These are phyloP conservation scores for Pseudomyrmex gracilis DNA, from an alignment of 1,140 invertebrate species.

Conservation along the genomic window DNA sequence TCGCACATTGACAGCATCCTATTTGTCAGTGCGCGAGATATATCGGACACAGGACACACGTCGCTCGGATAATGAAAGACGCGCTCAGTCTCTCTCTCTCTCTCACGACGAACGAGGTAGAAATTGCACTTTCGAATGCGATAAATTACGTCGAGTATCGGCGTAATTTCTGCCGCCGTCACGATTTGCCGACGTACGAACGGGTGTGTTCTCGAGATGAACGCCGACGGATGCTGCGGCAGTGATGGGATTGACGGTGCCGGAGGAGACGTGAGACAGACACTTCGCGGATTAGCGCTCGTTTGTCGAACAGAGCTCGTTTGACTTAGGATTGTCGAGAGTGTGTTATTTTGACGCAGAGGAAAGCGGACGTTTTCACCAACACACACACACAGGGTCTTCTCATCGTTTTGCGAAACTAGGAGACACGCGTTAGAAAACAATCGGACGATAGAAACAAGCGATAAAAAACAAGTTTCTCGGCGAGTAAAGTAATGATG, in stretches of 20 bases:
- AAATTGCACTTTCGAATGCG: slow-evolving; percentile 67
- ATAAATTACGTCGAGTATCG: slow-evolving; percentile 64
- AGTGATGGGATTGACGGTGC: slow-evolving; percentile 35
- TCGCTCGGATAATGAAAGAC: slow-evolving; percentile 22
- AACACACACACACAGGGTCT: not conserved
- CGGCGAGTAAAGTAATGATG: not conserved
- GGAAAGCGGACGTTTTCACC: slow-evolving; percentile 61
- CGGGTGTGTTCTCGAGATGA: slow-evolving; percentile 36
- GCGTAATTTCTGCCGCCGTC: slow-evolving; percentile 51
- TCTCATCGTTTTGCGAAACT: slow-evolving; percentile 3
- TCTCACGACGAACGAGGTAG: slow-evolving; percentile 51
- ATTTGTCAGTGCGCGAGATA: slow-evolving; percentile 40
- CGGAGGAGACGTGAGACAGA: slow-evolving; percentile 16
- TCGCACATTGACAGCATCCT: not conserved
- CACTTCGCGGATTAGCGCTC: slow-evolving; percentile 25
- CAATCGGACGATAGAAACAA: not conserved
- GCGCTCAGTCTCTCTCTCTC: slow-evolving; percentile 25
- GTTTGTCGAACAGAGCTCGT: slow-evolving; percentile 18
- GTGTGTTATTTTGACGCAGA: slow-evolving; percentile 53
- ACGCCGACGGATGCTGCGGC: slow-evolving; percentile 1
- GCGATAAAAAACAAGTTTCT: not conserved
- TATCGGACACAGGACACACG: slow-evolving; percentile 8
- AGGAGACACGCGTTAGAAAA: slow-evolving; percentile 15
- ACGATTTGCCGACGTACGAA: slow-evolving; percentile 12
- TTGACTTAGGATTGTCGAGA: slow-evolving; percentile 28